Evolutionary conservation across 2,113 vertebrate species (phyloP).

Genomic region (Calidris pugnax): DNA sequence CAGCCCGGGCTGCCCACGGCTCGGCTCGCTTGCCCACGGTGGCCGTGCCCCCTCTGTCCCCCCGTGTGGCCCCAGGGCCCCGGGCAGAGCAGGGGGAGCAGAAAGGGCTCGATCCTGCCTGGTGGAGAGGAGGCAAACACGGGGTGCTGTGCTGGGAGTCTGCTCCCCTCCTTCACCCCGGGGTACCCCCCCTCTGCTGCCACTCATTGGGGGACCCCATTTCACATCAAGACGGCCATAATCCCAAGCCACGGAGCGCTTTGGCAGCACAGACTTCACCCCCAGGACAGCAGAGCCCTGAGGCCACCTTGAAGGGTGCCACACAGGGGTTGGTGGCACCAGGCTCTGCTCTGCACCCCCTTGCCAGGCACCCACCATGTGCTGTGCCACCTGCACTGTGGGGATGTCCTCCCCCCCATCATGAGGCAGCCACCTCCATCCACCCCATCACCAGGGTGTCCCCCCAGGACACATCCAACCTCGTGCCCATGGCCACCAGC

Average conservation of each 20-base stretch:
- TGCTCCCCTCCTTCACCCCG: not conserved
- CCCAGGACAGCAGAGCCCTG: not conserved
- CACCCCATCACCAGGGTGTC: not conserved
- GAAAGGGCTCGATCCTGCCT: not conserved
- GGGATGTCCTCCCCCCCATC: not conserved
- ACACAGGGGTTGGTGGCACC: rapidly evolving
- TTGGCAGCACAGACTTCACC: not conserved
- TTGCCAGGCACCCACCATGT: not conserved
- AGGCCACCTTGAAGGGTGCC: not conserved
- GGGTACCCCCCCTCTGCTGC: rapidly evolving
- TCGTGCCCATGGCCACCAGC: not conserved
- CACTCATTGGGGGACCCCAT: rapidly evolving
- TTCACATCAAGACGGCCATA: rapidly evolving
- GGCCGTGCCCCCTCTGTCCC: not conserved
- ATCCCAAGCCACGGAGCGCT: not conserved
- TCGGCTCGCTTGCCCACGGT: rapidly evolving
- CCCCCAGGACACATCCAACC: rapidly evolving
- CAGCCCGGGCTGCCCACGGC: rapidly evolving
- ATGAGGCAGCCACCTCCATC: not conserved
- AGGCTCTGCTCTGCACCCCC: rapidly evolving
- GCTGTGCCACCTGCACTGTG: rapidly evolving
- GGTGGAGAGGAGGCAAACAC: not conserved
- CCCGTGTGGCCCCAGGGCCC: not conserved
- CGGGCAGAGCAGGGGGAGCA: not conserved
- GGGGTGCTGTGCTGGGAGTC: not conserved